Percentiles rank a stretch among this genome's conserved stretches.
Conservation (phyloP, 1,140 invertebrate genomes). For the Temnothorax nylanderi region DNA sequence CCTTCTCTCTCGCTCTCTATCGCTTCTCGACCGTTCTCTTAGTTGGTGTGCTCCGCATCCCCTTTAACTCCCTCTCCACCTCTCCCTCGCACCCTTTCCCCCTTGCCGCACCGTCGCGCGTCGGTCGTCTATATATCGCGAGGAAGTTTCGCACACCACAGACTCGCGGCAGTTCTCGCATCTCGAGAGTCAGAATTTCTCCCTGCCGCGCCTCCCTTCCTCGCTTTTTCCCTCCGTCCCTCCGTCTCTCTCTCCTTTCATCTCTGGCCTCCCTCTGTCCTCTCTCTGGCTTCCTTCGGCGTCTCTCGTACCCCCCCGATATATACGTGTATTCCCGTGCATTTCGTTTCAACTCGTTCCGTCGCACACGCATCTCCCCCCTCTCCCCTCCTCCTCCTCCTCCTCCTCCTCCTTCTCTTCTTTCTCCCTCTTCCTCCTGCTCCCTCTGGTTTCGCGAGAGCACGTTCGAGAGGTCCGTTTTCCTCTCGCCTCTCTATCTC, state of each 20-base stretch:
- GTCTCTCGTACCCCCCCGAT: conserved; percentile 67
- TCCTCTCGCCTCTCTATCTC: conserved; percentile 63
- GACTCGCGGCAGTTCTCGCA: conserved; percentile 70
- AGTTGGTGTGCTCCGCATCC: conserved; percentile 47
- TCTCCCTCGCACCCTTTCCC: not conserved
- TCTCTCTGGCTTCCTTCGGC: conserved; percentile 64
- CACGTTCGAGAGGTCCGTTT: conserved; percentile 60
- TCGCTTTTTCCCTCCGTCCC: conserved; percentile 36
- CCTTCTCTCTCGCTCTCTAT: conserved; percentile 14
- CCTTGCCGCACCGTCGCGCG: conserved; percentile 10
- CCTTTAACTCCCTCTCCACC: conserved; percentile 15
- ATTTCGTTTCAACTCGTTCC: conserved; percentile 72
- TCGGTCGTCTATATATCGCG: conserved; percentile 67
- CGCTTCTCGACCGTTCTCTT: conserved; percentile 31
- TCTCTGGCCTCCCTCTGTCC: conserved; percentile 26
- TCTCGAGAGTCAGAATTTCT: conserved; percentile 73
- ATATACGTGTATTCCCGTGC: conserved; percentile 73
- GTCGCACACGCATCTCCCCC: conserved; percentile 38
- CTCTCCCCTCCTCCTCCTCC: not conserved
- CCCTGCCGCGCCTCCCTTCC: conserved; percentile 29
- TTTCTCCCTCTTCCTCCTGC: conserved; percentile 54
- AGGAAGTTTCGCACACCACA: conserved; percentile 75
- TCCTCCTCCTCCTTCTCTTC: conserved; percentile 13
- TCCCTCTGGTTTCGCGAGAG: conserved; percentile 52
- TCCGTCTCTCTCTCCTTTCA: not conserved